Evolutionary conservation across 2,113 vertebrate genomes (phyloP).

Genomic region (Mormoops blainvillei): DNA sequence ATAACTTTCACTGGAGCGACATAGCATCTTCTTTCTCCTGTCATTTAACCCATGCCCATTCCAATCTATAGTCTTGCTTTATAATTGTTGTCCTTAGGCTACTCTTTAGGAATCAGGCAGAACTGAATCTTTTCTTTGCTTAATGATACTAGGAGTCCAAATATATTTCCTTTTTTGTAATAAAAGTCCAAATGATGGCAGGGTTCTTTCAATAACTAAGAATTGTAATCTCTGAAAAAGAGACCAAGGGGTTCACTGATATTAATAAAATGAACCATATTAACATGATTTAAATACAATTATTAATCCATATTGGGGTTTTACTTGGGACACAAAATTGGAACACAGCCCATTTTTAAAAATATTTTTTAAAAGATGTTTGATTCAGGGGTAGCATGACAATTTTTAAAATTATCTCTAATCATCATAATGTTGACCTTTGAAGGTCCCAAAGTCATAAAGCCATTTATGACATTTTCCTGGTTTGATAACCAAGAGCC

Average conservation of each 20-base stretch:
- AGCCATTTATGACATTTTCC: neutral
- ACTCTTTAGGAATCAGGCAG: neutral
- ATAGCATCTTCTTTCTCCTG: neutral
- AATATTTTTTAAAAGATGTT: neutral
- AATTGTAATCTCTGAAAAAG: neutral
- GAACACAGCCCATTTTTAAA: neutral
- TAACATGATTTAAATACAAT: neutral
- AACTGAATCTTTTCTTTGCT: neutral
- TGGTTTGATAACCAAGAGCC: neutral
- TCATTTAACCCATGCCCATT: neutral
- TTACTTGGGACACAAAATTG: neutral
- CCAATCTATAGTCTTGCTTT: neutral
- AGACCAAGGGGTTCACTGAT: neutral
- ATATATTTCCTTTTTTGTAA: neutral
- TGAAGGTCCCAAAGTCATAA: neutral
- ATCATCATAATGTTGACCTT: neutral
- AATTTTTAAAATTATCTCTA: neutral
- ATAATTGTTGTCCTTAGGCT: neutral
- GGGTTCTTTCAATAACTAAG: neutral
- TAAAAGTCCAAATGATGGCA: neutral
- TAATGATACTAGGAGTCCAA: neutral
- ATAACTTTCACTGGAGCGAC: neutral
- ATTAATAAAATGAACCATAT: neutral
- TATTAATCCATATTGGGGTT: neutral
- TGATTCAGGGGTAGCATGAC: neutral